phyloP scores from a whole-genome alignment of 2,888 invertebrate genomes.

The Sarcophaga subvicina region DNA sequence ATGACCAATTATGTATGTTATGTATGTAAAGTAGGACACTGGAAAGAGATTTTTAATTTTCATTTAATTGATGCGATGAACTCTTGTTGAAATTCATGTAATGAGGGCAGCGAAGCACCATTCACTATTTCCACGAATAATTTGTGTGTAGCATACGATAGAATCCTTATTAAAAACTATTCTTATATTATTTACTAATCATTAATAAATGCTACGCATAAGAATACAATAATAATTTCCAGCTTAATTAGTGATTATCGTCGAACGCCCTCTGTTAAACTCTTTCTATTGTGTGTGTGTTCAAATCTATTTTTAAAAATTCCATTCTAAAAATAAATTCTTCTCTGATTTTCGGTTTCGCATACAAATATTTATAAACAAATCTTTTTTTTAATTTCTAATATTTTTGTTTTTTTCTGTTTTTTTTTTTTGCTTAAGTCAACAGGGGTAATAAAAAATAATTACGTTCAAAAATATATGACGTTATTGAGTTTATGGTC shows the following conservation, averaged over 20 bases:
- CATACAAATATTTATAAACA: background rate
- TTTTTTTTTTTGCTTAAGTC: constrained; percentile 18
- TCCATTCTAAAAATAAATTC: background rate
- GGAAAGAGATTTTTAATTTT: too few species aligned
- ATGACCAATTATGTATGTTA: too few species aligned
- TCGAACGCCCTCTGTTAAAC: background rate
- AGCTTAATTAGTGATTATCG: background rate
- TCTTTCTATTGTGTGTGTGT: background rate
- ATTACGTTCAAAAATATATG: constrained; percentile 34
- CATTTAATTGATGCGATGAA: too few species aligned
- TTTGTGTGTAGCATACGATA: background rate
- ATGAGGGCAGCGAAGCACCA: too few species aligned
- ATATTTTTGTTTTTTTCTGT: constrained; percentile 3
- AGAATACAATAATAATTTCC: background rate
- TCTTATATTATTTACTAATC: background rate
- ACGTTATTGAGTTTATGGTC: constrained; percentile 22
- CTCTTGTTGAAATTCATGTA: too few species aligned
- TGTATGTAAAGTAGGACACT: too few species aligned
- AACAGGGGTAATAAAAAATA: background rate
- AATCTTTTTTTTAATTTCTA: background rate
- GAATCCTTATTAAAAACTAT: background rate
- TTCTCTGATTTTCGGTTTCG: background rate
- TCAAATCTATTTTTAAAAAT: background rate
- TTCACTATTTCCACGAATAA: background rate
- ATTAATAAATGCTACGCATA: background rate